These are phyloP conservation scores for Thunnus thynnus DNA, from an alignment of 2,113 vertebrate genomes.

Conservation along the genomic window DNA sequence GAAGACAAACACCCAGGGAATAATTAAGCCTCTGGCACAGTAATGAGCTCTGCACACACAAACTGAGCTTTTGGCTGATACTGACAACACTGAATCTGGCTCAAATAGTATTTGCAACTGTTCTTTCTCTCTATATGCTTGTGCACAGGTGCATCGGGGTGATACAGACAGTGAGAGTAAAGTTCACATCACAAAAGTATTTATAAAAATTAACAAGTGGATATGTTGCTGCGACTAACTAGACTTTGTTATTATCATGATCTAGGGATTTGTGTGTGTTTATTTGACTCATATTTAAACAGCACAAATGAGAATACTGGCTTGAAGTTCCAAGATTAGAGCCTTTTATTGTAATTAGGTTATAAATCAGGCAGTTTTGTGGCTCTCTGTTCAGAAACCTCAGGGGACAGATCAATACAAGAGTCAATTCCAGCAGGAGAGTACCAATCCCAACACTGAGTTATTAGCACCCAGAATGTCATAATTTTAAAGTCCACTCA, in stretches of 20 bases:
- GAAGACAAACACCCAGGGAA: constrained; percentile 68
- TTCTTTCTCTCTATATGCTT: neutral
- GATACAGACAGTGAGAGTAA: neutral
- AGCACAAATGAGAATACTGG: constrained; percentile 5
- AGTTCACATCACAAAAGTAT: constrained; percentile 1
- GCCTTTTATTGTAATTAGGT: constrained; percentile 53
- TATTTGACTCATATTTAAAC: constrained; percentile 7
- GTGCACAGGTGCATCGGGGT: neutral
- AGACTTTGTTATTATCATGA: neutral
- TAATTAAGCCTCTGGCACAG: constrained; percentile 70
- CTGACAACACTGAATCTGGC: constrained; percentile 47
- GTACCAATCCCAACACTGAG: constrained; percentile 11
- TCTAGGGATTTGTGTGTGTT: neutral
- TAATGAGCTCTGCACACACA: constrained; percentile 64
- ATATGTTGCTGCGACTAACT: neutral
- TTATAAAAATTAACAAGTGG: neutral
- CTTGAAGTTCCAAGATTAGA: constrained; percentile 24
- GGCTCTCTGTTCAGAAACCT: neutral
- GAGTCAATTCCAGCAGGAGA: constrained; percentile 26
- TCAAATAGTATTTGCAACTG: constrained; percentile 13
- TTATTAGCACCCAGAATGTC: constrained; percentile 3
- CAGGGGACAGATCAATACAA: constrained; percentile 32
- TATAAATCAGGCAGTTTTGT: constrained; percentile 46
- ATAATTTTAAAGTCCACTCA: constrained; percentile 8
- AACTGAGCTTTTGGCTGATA: constrained; percentile 42